Percentiles rank a stretch among this genome's conserved stretches.
Conservation (phyloP, 2,113 vertebrate species). For the Ageneiosus marmoratus region DNA sequence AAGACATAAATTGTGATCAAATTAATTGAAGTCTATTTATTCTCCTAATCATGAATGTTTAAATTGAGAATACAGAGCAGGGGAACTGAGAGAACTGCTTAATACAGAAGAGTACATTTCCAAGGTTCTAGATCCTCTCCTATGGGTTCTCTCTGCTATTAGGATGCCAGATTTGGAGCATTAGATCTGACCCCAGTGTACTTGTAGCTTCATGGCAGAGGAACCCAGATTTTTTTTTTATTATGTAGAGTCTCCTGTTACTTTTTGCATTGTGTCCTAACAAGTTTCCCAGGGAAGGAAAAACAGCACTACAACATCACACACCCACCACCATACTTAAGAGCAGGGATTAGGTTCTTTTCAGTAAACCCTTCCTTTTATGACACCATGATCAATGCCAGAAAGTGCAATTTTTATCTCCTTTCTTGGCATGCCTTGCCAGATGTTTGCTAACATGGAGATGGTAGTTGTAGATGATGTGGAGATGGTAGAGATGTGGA, state of each 20-base stretch:
- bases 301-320: not conserved
- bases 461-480: not conserved
- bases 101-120: not conserved
- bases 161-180: not conserved
- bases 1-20: too few species aligned
- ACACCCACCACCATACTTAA: not conserved
- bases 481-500: not conserved
- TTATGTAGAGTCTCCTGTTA: not conserved
- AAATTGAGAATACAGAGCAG: not conserved
- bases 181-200: not conserved
- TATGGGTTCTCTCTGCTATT: not conserved
- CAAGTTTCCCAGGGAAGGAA: not conserved
- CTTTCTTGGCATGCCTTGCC: not conserved
- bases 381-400: not conserved
- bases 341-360: not conserved
- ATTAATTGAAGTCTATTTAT: not conserved
- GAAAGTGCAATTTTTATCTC: not conserved
- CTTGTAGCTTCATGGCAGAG: not conserved
- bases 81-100: not conserved
- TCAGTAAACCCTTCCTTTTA: not conserved
- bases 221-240: not conserved
- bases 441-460: not conserved
- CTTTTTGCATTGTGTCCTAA: not conserved
- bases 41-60: not conserved
- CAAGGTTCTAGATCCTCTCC: not conserved